These are phyloP conservation scores for Nasalis larvatus DNA, from an alignment of 2,113 vertebrate species.

Conservation along the genomic window DNA sequence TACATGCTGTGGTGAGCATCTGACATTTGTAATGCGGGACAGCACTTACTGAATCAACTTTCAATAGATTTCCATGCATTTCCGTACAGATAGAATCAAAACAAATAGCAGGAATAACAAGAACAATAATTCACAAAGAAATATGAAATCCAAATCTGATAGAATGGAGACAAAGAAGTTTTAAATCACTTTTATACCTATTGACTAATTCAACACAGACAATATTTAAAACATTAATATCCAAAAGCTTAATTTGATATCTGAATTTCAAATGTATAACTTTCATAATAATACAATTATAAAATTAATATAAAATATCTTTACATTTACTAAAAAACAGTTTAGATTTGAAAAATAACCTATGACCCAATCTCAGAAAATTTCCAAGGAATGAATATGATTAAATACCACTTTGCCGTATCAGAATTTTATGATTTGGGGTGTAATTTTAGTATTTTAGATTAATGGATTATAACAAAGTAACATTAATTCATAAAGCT, in stretches of 20 bases:
- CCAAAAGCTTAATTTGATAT: constrained; percentile 15
- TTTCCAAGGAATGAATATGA: constrained; percentile 25
- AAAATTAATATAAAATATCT: neutral
- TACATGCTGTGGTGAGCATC: neutral
- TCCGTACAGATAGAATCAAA: constrained; percentile 15
- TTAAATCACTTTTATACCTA: neutral
- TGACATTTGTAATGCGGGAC: neutral
- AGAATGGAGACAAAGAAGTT: neutral
- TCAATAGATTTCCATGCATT: neutral
- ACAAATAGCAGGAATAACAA: neutral
- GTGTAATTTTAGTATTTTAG: neutral
- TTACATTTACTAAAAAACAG: neutral
- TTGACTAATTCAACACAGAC: neutral
- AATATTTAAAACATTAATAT: constrained; percentile 1
- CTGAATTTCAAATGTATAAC: neutral
- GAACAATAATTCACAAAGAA: neutral
- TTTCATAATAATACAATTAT: neutral
- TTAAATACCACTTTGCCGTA: neutral
- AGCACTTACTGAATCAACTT: constrained; percentile 5
- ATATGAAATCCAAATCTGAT: neutral
- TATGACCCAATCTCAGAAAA: neutral
- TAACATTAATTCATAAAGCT: neutral
- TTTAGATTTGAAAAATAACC: neutral
- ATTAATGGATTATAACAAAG: neutral
- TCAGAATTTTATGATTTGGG: constrained; percentile 19